Conservation (phyloP, 2,888 invertebrate genomes). For the Altica lythri region DNA sequence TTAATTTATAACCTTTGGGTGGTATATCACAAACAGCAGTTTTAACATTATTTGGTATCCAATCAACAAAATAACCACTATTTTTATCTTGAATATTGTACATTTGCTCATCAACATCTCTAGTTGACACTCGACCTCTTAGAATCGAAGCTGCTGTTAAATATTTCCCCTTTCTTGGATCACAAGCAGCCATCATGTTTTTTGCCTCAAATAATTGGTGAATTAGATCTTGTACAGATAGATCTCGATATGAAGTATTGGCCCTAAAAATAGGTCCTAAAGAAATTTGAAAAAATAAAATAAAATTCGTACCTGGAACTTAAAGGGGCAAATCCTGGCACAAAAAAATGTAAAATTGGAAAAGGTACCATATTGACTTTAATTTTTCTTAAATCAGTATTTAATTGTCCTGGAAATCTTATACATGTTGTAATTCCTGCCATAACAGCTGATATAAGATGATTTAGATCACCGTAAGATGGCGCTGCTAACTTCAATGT, state of each 20-base stretch:
- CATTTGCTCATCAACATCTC: conserved; percentile 67
- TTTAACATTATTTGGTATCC: conserved; percentile 75
- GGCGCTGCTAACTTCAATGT: conserved; percentile 65
- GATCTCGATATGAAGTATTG: conserved; percentile 70
- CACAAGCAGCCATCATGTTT: conserved; percentile 90
- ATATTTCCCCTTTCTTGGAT: conserved; percentile 78
- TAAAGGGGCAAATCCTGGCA: conserved; percentile 70
- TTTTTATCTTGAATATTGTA: conserved; percentile 70
- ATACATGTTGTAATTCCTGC: conserved; percentile 67
- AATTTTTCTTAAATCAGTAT: conserved; percentile 68
- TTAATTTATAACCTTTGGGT: conserved; percentile 70
- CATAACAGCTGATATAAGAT: conserved; percentile 64
- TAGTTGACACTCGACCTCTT: conserved; percentile 72
- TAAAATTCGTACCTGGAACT: conserved; percentile 54
- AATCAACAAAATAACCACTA: conserved; percentile 68
- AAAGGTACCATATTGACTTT: conserved; percentile 70
- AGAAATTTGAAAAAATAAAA: neutral
- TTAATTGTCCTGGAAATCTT: conserved; percentile 71
- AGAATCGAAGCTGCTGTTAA: conserved; percentile 84
- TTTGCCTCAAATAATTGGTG: conserved; percentile 82
- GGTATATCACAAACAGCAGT: conserved; percentile 76
- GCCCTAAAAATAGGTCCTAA: conserved; percentile 42
- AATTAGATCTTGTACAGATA: conserved; percentile 79
- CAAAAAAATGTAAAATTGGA: conserved; percentile 69
- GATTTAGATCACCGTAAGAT: conserved; percentile 62